Evolutionary conservation across 2,113 vertebrate genomes (phyloP), one percentile per base, ranked within the genome.

Genomic region (Barnardius zonarius): DNA sequence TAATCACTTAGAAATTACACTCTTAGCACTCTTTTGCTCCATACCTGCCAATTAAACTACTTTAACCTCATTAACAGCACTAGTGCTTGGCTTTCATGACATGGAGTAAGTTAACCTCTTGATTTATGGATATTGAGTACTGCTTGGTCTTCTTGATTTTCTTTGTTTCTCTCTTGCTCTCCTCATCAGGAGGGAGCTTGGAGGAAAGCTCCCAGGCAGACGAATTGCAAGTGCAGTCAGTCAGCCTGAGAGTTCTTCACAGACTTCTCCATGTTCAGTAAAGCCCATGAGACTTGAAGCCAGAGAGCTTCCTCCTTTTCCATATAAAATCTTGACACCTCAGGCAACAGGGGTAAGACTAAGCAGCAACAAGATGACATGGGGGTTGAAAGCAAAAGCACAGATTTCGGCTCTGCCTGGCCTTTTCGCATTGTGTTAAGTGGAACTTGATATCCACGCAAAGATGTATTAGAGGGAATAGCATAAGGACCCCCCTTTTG

Each of bases 41-140:
- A 3, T 63, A 94, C 77, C 84, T 93, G 91, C 92, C 96, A 94
- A 96, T 95, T 96, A 96, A 94, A 91, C 70, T 84, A 93, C 89
- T 95, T 93, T 92, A 95, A 95, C 84, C 94, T 95, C 93, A 95
- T 94, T 95, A 95, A 79, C 28, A 62, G 69, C 39, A 66, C 90
- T 62, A 78, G 84, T 94, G 52, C 81, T 94, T 93, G 92, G 83
- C 74, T 96, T 95, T 91, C 83, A 63, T 69, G 83, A 91, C 75
- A 79, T 76, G 83, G 88, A 87, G 25, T 31, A 87, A 91, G 88
- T 96, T 95, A 93, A 89, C 74, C 69, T 31, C 51, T 93, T 89
- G 83, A 93, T 96, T 93, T 94, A 96, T 89, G 80, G 78, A 87
- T 91, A 79, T 81, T 76, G 74, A 85, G 75, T 35, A 44, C 63